Evolutionary conservation across 2,797 vertebrate genomes (phyloP), one percentile per base, ranked within the genome.

Genomic region (Gymnothorax javanicus): DNA sequence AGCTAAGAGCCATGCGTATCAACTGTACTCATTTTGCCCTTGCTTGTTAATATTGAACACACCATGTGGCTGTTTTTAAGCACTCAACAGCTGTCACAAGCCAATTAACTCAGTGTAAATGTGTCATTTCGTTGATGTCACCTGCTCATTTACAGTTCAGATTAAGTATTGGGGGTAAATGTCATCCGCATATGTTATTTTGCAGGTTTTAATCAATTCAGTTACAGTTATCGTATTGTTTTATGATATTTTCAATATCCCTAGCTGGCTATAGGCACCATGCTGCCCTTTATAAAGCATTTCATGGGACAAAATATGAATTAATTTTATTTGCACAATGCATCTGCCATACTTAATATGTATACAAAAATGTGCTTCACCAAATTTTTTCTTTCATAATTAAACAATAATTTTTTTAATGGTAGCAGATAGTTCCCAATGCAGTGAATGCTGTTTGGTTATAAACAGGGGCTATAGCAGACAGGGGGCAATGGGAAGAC

Each of bases 21-120:
- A 79, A 90, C 86, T 91, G 85, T 50, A 17, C 58, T 60, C 83
- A 33, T 62, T 84, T 43, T 6, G 57, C 89, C 90, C 88, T 56
- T 88, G 73, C 82, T 81, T 52, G 27, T 86, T 71, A 7, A 67
- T 20, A 82, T 85, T 54, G 87, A 90, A 90, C 52, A 83, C 60
- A 77, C 75, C 75, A 87, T 88, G 91, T 84, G 91, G 88, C 86
- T 50, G 12, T 25, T 57, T 64, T 60, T 90, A 93, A 93, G 91
- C 84, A 92, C 92, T 91, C 93, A 93, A 91, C 93, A 94, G 93
- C 90, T 93, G 92, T 90, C 92, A n/a, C 58, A 33, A 58, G 60
- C 54, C 56, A 85, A 43, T 77, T 77, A 50, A 2, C 13, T 5
- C 11, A 3, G 25, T 4, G 88, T 87, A 75, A 75, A 85, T 83